Evolutionary conservation across 2,797 vertebrate species (phyloP).

Genomic region (Oryzias sinensis): DNA sequence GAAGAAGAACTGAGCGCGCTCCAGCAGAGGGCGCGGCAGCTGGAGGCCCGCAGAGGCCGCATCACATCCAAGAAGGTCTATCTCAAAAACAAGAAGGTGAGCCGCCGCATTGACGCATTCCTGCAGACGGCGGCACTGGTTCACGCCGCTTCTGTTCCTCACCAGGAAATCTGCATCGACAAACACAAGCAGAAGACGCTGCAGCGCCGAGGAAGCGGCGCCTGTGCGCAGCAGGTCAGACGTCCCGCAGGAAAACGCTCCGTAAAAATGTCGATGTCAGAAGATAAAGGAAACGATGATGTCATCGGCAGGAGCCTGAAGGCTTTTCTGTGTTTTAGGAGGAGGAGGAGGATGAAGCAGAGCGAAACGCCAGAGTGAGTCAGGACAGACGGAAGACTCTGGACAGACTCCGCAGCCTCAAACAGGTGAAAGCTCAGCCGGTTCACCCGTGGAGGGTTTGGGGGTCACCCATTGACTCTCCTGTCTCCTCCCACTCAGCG

Average conservation of each 20-base stretch:
- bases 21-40: constrained; percentile 90
- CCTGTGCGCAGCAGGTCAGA: constrained; percentile 74
- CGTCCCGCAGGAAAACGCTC: background rate
- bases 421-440: constrained; percentile 80
- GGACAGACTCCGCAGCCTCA: constrained; percentile 92
- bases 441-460: background rate
- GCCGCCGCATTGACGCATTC: too few relatives aligned
- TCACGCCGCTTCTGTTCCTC: constrained; percentile 20
- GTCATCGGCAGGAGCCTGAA: constrained; percentile 12
- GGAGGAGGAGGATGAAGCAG: constrained; percentile 82
- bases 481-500: constrained; percentile 68
- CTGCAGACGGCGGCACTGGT: too few relatives aligned
- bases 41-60: constrained; percentile 92
- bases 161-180: constrained; percentile 92
- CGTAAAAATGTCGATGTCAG: too few relatives aligned
- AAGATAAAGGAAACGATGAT: too few relatives aligned
- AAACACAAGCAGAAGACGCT: constrained; percentile 93
- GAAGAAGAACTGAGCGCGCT: constrained; percentile 84
- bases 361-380: constrained; percentile 84
- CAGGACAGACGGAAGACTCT: constrained; percentile 92
- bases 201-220: constrained; percentile 76
- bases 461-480: background rate
- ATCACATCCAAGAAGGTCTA: constrained; percentile 98
- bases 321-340: constrained; percentile 34
- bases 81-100: constrained; percentile 98